Conservation (phyloP, 2,888 invertebrate species). For the Ophraella communa region DNA sequence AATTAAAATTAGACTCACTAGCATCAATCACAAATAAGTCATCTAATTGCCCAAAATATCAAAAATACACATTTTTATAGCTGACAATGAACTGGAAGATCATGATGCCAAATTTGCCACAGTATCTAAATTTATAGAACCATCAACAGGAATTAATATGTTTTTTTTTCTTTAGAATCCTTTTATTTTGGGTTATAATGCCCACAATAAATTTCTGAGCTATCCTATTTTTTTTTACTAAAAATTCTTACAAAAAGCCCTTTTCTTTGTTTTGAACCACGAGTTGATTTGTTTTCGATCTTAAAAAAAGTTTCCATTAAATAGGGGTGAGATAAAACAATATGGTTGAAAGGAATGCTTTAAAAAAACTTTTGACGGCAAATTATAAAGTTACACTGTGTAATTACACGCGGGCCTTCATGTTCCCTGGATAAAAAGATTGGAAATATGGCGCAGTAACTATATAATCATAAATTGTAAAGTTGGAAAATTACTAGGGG, state of each 20-base stretch:
- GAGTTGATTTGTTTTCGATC: neutral
- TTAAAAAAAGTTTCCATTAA: neutral
- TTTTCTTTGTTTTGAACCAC: constrained; percentile 5
- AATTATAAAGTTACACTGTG: constrained; percentile 25
- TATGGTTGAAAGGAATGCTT: constrained; percentile 15
- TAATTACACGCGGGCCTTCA: constrained; percentile 22
- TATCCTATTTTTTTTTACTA: neutral
- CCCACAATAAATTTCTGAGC: neutral
- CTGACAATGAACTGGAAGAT: too few species aligned
- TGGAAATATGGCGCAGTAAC: constrained; percentile 7
- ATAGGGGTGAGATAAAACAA: constrained; percentile 8
- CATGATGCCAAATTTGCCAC: too few species aligned
- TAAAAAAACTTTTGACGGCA: constrained; percentile 19
- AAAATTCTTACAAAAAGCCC: neutral
- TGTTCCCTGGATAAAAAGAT: constrained; percentile 21
- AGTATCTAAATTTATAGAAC: too few species aligned
- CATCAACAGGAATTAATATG: too few species aligned
- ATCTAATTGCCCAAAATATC: too few species aligned
- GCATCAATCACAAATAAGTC: too few species aligned
- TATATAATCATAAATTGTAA: constrained; percentile 14
- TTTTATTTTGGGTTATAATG: neutral
- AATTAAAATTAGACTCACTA: too few species aligned
- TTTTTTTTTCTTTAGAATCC: too few species aligned
- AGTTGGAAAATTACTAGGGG: constrained; percentile 12
- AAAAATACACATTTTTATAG: too few species aligned